These are phyloP conservation scores for Ctenodactylus gundi DNA, from an alignment of 2,113 vertebrate species.

Conservation along the genomic window DNA sequence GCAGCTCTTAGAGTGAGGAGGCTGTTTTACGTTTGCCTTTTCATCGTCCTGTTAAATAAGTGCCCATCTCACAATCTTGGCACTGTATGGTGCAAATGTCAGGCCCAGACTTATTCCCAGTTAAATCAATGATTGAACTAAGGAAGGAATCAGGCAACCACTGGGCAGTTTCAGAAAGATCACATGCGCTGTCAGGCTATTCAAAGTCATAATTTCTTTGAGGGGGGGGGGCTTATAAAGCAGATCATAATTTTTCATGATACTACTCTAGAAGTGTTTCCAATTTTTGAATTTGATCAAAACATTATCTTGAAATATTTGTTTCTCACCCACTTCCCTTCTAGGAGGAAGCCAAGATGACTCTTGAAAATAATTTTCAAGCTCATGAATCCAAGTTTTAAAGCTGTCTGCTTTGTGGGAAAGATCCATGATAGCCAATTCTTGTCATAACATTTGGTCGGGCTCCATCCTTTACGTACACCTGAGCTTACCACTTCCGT, in stretches of 20 bases:
- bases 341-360: background rate
- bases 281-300: slow-evolving; percentile 19
- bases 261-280: background rate
- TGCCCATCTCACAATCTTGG: background rate
- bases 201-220: no score
- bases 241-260: background rate
- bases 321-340: background rate
- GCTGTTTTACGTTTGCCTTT: background rate
- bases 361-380: background rate
- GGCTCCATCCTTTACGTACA: background rate
- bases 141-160: background rate
- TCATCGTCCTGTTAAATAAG: background rate
- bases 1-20: background rate
- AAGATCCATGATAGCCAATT: background rate
- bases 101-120: background rate
- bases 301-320: slow-evolving; percentile 7
- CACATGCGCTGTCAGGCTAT: no score
- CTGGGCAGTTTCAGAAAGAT: background rate
- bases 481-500: background rate
- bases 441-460: slow-evolving; percentile 18
- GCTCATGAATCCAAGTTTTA: background rate
- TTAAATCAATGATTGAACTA: slow-evolving; percentile 4
- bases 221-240: background rate
- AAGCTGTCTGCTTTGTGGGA: slow-evolving; percentile 8
- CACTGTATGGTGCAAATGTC: background rate